phyloP scores from a whole-genome alignment of 2,888 invertebrate genomes.

The Physocephala rufipes region DNA sequence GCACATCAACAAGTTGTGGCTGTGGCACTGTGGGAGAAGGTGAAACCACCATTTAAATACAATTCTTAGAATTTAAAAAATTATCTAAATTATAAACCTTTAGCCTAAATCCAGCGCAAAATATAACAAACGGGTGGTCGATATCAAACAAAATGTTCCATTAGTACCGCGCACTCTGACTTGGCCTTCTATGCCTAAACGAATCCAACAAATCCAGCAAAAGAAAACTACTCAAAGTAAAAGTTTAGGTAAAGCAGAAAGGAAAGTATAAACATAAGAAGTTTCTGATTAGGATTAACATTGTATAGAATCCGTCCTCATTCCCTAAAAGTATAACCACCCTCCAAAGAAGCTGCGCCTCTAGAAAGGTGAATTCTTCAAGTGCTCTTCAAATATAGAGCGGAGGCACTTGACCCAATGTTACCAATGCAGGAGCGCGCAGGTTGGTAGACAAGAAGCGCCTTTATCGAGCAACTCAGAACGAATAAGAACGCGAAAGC shows the following conservation, averaged over 20 bases:
- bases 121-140: background rate
- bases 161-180: background rate
- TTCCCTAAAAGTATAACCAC: background rate
- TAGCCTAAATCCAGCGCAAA: no score
- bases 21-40: background rate
- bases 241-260: background rate
- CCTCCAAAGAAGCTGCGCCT: background rate
- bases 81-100: no score
- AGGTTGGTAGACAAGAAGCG: background rate
- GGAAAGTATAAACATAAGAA: constrained; percentile 3
- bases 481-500: constrained; percentile 16
- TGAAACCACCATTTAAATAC: background rate
- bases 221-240: background rate
- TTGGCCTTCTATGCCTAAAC: background rate
- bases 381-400: constrained; percentile 40
- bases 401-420: constrained; percentile 43
- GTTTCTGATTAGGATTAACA: constrained; percentile 18
- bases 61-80: no score
- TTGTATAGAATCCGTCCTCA: constrained; percentile 4
- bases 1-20: background rate
- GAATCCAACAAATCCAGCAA: no score
- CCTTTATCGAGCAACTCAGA: background rate
- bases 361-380: constrained; percentile 13
- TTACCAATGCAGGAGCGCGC: constrained; percentile 23
- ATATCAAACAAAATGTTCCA: background rate